These are phyloP conservation scores for Channa argus DNA, from an alignment of 2,113 vertebrate genomes.

Conservation along the genomic window DNA sequence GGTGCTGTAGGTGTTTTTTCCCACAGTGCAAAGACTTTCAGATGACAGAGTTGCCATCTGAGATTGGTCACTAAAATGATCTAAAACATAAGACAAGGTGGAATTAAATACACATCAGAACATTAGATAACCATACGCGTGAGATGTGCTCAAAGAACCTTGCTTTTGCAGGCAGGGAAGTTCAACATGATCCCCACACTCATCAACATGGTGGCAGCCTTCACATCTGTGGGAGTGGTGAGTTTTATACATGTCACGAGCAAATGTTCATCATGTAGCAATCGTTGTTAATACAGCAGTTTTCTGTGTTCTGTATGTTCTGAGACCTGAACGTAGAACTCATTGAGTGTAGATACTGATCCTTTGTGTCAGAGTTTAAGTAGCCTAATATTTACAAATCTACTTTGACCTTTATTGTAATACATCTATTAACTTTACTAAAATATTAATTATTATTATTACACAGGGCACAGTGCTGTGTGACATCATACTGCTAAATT, in stretches of 20 bases:
- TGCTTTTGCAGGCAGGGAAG: conserved; percentile 88
- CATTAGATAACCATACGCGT: too few species aligned
- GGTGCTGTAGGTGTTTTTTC: too few species aligned
- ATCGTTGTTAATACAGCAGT: background rate
- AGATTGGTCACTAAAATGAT: too few species aligned
- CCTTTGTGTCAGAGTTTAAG: background rate
- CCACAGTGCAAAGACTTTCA: too few species aligned
- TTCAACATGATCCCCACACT: conserved; percentile 95
- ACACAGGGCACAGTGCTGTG: conserved; percentile 93
- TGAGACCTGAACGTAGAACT: too few species aligned
- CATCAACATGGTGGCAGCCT: conserved; percentile 94
- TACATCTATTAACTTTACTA: too few species aligned
- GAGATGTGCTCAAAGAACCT: background rate
- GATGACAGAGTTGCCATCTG: too few species aligned
- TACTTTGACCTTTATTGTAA: too few species aligned
- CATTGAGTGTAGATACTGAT: background rate
- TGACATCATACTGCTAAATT: conserved; percentile 96
- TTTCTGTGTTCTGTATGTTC: background rate
- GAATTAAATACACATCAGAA: too few species aligned
- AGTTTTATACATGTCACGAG: conserved; percentile 57
- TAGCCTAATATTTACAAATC: too few species aligned
- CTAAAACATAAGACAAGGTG: too few species aligned
- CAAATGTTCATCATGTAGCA: background rate
- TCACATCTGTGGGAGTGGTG: conserved; percentile 95
- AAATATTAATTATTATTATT: background rate